phyloP scores from a whole-genome alignment of 30 jellyfish, hydroid and myxozoan species.

The Nemopilema nomurai region DNA sequence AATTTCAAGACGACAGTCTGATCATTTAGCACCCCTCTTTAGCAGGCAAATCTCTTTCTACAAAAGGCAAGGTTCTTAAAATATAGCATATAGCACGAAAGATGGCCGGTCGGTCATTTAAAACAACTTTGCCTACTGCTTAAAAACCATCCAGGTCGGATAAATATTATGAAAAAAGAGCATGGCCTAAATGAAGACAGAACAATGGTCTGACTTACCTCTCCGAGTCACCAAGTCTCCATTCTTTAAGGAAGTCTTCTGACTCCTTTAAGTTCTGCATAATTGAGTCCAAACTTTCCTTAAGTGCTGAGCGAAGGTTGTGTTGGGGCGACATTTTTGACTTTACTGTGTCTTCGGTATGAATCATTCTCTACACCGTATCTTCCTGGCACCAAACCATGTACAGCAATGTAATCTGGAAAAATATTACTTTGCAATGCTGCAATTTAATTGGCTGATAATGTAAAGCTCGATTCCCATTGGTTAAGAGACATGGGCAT shows the following conservation, averaged over 20 bases:
- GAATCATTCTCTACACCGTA: not conserved
- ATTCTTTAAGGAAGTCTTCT: not conserved
- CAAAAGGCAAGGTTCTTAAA: too few species aligned
- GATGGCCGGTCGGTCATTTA: too few species aligned
- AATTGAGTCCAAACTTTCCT: constrained; percentile 24
- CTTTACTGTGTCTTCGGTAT: not conserved
- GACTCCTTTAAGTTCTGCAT: constrained; percentile 13
- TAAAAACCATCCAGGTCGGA: too few species aligned
- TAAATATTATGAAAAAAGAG: not conserved
- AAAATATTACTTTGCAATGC: constrained; percentile 23
- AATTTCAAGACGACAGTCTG: too few species aligned
- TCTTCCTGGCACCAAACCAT: not conserved
- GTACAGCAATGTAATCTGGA: constrained; percentile 13
- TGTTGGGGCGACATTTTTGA: constrained; percentile 7
- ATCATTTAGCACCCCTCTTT: too few species aligned
- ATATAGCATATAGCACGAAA: too few species aligned
- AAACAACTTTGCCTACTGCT: too few species aligned
- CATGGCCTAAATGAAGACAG: not conserved
- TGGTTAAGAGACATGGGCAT: constrained; percentile 4
- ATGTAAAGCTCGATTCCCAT: not conserved
- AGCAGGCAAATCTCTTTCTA: too few species aligned
- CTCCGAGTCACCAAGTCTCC: not conserved
- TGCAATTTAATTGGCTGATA: constrained; percentile 22
- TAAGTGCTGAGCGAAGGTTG: constrained; percentile 10
- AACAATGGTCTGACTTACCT: not conserved